Evolutionary conservation across 2,113 vertebrate genomes (phyloP), one percentile per base, ranked within the genome.

Genomic region (Rhea pennata): DNA sequence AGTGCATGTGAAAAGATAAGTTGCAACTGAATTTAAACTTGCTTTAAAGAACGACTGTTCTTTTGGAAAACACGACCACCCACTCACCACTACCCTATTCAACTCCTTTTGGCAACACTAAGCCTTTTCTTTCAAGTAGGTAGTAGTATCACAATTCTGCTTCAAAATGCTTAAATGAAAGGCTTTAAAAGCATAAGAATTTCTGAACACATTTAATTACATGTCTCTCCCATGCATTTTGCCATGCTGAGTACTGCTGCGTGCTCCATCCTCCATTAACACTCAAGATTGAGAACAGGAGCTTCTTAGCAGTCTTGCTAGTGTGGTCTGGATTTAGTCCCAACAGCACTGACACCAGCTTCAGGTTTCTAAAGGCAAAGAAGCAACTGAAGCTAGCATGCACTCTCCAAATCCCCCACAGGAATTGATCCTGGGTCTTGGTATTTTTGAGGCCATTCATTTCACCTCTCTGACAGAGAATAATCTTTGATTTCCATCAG

Each of bases 61-160:
- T 54, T 61, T 26, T 54, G 72, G 72, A 70, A 86, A 84, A 58
- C 9, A 24, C 1, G 15, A 22, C 21, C 0, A 0, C 26, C 21
- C 36, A 65, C 62, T 22, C 23, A 40, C 50, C 23, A 5, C 50
- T 36, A 54, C n/a, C 12, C n/a, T 71, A 48, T 66, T 58, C 64
- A 26, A 20, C 6, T 4, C 20, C 15, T 72, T 53, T 8, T n/a
- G 70, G 31, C 36, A 48, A 9, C 17, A 6, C 6, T 40, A n/a
- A 59, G 24, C 46, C 26, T 81, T 59, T 92, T 21, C 29, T 42
- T 89, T 58, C 80, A 65, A 26, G 56, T 5, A 48, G 48, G 31
- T n/a, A 31, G 13, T 29, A 39, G 1, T 4, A 12, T 6, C 61
- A 71, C 53, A 11, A 6, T 67, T 67, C 39, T 44, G n/a, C 33